Conservation (phyloP, 2,797 vertebrate species). For the Coluber constrictor region DNA sequence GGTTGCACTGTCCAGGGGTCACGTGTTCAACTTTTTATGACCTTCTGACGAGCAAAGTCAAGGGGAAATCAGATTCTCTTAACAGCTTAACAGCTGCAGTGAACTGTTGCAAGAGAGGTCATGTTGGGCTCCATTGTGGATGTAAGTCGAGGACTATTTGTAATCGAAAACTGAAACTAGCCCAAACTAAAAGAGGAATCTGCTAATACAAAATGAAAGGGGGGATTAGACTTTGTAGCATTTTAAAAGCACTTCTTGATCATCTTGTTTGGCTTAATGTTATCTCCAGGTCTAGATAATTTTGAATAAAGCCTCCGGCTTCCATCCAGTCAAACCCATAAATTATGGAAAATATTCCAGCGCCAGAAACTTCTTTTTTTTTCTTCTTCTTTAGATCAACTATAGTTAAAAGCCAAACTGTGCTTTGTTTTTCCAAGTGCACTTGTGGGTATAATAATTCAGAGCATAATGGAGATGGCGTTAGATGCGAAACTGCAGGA, state of each 20-base stretch:
- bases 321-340: not conserved
- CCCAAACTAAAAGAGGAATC: not conserved
- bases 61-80: too few species aligned
- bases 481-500: conserved; percentile 64
- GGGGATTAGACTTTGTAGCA: not conserved
- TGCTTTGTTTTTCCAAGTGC: conserved; percentile 50
- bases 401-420: conserved; percentile 49
- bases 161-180: not conserved
- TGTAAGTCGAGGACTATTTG: too few species aligned
- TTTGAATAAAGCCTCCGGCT: not conserved
- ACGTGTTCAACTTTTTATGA: too few species aligned
- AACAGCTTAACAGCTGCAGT: too few species aligned
- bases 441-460: conserved; percentile 58
- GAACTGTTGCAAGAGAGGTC: too few species aligned
- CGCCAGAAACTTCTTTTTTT: not conserved
- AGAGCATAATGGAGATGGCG: conserved; percentile 64
- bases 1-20: too few species aligned
- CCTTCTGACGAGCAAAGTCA: too few species aligned
- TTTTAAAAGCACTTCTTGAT: conserved; percentile 19
- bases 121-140: too few species aligned
- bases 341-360: conserved; percentile 23
- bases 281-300: conserved; percentile 21
- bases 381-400: conserved; percentile 30
- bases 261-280: conserved; percentile 14
- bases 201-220: not conserved